Conservation (phyloP, 2,888 invertebrate genomes). For the Oegoconia quadripuncta region DNA sequence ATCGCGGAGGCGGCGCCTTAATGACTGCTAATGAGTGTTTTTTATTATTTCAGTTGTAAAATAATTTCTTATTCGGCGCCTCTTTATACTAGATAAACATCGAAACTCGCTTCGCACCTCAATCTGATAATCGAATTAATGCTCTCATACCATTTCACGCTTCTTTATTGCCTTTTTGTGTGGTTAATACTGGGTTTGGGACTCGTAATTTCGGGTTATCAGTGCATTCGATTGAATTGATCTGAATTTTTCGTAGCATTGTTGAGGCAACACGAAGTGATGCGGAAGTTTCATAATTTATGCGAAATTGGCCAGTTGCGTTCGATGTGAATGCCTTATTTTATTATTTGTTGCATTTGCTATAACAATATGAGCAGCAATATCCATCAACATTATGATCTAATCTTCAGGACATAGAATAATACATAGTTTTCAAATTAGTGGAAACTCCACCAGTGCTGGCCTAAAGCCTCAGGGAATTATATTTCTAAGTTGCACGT, state of each 20-base stretch:
- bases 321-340: background rate
- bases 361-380: no score
- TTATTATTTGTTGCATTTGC: background rate
- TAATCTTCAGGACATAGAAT: no score
- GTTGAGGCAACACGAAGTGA: slow-evolving; percentile 27
- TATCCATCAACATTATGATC: no score
- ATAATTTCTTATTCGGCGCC: slow-evolving; percentile 75
- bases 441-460: no score
- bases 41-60: slow-evolving; percentile 76
- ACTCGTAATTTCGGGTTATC: slow-evolving; percentile 72
- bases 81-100: slow-evolving; percentile 79
- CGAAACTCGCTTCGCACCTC: slow-evolving; percentile 78
- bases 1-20: slow-evolving; percentile 71
- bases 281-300: slow-evolving; percentile 37
- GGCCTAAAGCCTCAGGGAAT: no score
- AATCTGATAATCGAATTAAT: slow-evolving; percentile 79
- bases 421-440: no score
- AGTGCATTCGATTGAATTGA: slow-evolving; percentile 67
- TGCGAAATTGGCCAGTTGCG: slow-evolving; percentile 18
- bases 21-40: slow-evolving; percentile 77
- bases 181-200: slow-evolving; percentile 65
- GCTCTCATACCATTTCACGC: slow-evolving; percentile 75
- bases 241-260: slow-evolving; percentile 49
- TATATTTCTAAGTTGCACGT: no score
- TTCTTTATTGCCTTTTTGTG: slow-evolving; percentile 73